Percentiles rank a stretch among this genome's conserved stretches.
These are phyloP conservation scores for Merops nubicus DNA, from an alignment of 2,113 vertebrate genomes.

Conservation along the genomic window DNA sequence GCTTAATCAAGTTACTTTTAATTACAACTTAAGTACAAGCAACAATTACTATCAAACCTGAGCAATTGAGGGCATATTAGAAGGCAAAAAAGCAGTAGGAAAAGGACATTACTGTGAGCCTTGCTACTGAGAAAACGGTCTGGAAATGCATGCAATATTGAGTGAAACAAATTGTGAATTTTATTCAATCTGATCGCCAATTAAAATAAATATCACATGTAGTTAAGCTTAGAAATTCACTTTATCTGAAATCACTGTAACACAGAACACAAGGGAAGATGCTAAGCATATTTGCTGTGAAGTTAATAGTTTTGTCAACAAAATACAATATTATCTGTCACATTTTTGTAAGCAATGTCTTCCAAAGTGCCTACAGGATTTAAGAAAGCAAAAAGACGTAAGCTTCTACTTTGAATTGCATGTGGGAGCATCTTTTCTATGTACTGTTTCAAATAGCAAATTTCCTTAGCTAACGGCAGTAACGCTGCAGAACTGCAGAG, in stretches of 20 bases:
- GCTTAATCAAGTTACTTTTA: not conserved
- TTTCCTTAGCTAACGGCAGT: not conserved
- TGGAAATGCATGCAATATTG: not conserved
- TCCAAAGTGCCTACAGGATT: not conserved
- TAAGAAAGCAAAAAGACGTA: not conserved
- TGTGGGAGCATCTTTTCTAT: not conserved
- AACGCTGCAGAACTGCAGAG: not conserved
- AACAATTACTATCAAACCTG: not conserved
- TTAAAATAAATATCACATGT: slow-evolving; percentile 28
- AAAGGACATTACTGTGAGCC: not conserved
- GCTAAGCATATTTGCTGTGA: not conserved
- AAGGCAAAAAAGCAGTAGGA: not conserved
- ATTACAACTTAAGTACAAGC: not conserved
- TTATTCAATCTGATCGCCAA: slow-evolving; percentile 4
- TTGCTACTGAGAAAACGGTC: not conserved
- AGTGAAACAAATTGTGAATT: not conserved
- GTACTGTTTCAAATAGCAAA: not conserved
- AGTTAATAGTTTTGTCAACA: slow-evolving; percentile 11
- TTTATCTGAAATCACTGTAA: not conserved
- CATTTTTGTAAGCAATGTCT: slow-evolving; percentile 12
- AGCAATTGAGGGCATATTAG: not conserved
- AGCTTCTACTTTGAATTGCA: not conserved
- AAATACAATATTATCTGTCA: not conserved
- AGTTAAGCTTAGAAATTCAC: slow-evolving; percentile 2
- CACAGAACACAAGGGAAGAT: not conserved